phyloP scores from a whole-genome alignment of 2,797 vertebrate genomes.

The Tangara arthus region DNA sequence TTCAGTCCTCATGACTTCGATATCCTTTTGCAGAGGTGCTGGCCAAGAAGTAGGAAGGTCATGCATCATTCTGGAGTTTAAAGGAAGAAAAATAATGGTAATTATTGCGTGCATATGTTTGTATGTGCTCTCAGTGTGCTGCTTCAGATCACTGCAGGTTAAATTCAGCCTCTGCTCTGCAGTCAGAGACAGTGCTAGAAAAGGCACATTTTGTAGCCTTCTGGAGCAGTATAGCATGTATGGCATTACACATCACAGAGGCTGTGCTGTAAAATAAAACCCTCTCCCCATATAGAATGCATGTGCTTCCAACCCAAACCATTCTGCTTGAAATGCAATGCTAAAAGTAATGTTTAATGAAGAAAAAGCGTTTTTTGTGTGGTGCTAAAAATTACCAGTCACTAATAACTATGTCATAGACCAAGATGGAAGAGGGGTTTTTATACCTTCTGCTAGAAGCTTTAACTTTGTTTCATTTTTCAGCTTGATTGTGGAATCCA shows the following conservation, averaged over 20 bases:
- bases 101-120: neutral
- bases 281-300: neutral
- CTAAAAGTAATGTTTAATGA: neutral
- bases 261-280: neutral
- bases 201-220: neutral
- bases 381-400: neutral
- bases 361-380: neutral
- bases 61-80: slow-evolving; percentile 95
- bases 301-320: neutral
- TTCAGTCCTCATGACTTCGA: neutral
- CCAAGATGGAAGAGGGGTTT: neutral
- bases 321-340: neutral
- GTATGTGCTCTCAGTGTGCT: accelerated
- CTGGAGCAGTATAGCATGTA: neutral
- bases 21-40: slow-evolving; percentile 83
- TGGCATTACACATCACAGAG: neutral
- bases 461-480: neutral
- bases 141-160: neutral
- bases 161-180: neutral
- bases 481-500: slow-evolving; percentile 96
- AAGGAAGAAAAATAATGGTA: slow-evolving; percentile 98
- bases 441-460: neutral
- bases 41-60: slow-evolving; percentile 95
- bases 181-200: neutral
- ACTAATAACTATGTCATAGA: neutral